Base-by-base conservation (phyloP, 2,797 vertebrate species). In the Sebastes taczanowskii region DNA sequence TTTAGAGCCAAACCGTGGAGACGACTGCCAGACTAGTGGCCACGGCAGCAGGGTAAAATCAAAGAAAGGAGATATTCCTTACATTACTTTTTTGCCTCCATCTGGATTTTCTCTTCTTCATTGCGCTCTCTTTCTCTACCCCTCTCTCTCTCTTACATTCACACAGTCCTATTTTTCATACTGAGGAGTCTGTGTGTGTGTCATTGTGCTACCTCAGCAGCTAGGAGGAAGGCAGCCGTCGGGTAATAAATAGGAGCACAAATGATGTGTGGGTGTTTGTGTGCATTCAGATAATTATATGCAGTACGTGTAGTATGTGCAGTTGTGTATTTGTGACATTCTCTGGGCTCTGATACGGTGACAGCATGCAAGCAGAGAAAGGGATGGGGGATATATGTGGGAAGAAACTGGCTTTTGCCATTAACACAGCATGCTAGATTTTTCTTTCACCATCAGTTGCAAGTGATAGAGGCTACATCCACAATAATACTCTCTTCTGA, bases 181-280 rank as follows among this genome's bases (percentile, higher is more conserved):
- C 32, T 5, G 55, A 76, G 62, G 27, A 72, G 52, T 49, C 59
- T 74, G 53, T 74, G 38, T 16, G 38, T 42, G 80, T 78, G 78
- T 70, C 75, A 83, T 82, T 90, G 71, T 90, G 89, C 82, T 49
- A 81, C 64, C 74, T 88, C 86, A 88, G 88, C 83, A 88, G 82
- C 72, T 42, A 56, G 22, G 42, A 25, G 27, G 60, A 88, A 78
- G 4, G 58, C 58, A 71, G 72, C 68, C 81, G 81, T 88, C 38
- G 46, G 78, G 67, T 86, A 86, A 88, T 82, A 80, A 86, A 86
- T 52, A 78, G 69, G 38, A 74, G 34, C 65, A 81, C 60, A 71
- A 42, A 78, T 81, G 83, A 60, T 81, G 71, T 80, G 81, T 71
- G 58, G n/a, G 59, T 82, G 76, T 61, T n/a, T 75, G 27, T 46